Evolutionary conservation across 2,888 invertebrate species (phyloP).

Genomic region (Lithosia quadra): DNA sequence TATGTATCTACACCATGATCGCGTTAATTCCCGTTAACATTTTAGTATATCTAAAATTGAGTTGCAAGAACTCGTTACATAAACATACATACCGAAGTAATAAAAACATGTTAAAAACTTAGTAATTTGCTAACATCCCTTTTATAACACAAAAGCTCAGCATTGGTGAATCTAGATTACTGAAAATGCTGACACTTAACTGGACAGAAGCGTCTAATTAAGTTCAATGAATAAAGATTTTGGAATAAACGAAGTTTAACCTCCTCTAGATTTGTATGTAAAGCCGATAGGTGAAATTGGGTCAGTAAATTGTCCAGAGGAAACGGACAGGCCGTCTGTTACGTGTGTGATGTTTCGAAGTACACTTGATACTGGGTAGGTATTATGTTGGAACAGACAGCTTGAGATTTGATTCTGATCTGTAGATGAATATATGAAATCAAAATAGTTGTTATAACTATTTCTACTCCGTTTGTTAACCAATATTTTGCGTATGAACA

Average conservation of each 20-base stretch:
- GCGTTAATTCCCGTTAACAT: no score
- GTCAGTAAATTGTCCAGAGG: slow-evolving; percentile 20
- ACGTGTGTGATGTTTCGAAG: slow-evolving; percentile 7
- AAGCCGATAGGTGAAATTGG: slow-evolving; percentile 33
- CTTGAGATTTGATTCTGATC: background rate
- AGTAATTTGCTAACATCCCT: background rate
- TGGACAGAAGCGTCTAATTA: background rate
- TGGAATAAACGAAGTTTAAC: slow-evolving; percentile 9
- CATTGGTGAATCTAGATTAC: slow-evolving; percentile 4
- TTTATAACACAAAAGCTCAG: background rate
- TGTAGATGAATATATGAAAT: background rate
- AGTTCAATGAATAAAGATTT: slow-evolving; percentile 20
- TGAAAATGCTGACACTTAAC: slow-evolving; percentile 9
- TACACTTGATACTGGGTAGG: slow-evolving; percentile 1
- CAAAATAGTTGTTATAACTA: background rate
- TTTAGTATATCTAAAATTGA: no score
- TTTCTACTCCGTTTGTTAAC: no score
- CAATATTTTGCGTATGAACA: no score
- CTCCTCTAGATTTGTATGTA: slow-evolving; percentile 10
- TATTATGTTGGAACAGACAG: background rate
- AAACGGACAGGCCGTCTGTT: slow-evolving; percentile 19
- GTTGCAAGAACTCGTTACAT: no score
- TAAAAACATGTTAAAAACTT: no score
- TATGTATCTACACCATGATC: no score
- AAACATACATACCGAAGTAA: no score